Conservation (phyloP, 2,113 vertebrate genomes). For the Sorex fumeus region DNA sequence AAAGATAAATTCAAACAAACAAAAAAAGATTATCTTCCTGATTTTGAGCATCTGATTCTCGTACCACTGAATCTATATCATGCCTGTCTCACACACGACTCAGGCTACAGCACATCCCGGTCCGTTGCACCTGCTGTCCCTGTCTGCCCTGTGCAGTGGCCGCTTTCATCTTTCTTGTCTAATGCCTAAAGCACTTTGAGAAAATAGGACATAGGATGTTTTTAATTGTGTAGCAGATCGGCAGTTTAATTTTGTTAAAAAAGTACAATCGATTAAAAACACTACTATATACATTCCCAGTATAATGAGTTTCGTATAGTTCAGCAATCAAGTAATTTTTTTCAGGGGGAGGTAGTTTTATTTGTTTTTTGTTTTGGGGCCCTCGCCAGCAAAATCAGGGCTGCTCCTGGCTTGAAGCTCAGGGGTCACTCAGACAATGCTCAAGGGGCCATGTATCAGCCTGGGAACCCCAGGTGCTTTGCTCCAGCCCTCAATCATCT, state of each 20-base stretch:
- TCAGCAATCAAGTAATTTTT: conserved; percentile 18
- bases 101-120: background rate
- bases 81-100: background rate
- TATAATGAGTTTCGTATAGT: background rate
- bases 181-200: conserved; percentile 20
- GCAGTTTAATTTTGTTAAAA: conserved; percentile 54
- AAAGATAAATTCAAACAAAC: too few species aligned
- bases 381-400: too few species aligned
- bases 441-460: too few species aligned
- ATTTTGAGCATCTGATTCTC: conserved; percentile 59
- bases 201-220: background rate
- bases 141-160: background rate
- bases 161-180: background rate
- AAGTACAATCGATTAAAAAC: background rate
- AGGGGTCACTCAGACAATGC: too few species aligned
- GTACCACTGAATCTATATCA: background rate
- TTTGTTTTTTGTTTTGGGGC: too few species aligned
- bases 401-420: too few species aligned
- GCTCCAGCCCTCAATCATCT: too few species aligned
- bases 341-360: too few species aligned
- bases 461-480: too few species aligned
- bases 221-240: conserved; percentile 55
- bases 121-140: background rate
- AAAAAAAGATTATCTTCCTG: conserved; percentile 18
- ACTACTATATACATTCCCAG: background rate